Percentiles rank a stretch among this genome's conserved stretches.
Evolutionary conservation across 2,888 invertebrate species (phyloP).

Genomic region (Drosophila anceps): DNA sequence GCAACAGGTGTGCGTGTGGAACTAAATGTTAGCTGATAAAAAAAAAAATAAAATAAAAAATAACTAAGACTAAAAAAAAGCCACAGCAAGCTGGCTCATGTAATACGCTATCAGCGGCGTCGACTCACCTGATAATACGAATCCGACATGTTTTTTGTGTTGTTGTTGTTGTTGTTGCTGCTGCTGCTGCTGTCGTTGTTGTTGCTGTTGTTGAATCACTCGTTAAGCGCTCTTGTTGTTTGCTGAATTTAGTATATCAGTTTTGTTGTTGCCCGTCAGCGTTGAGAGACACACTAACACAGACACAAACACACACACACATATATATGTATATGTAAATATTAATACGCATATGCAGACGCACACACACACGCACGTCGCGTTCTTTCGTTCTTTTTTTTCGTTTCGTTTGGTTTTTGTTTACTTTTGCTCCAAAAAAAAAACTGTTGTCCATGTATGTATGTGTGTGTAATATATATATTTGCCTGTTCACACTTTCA

Average conservation of each 20-base stretch:
- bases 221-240: slow-evolving; percentile 26
- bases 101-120: slow-evolving; percentile 51
- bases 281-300: slow-evolving; percentile 40
- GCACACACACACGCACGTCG: slow-evolving; percentile 52
- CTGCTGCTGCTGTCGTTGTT: slow-evolving; percentile 15
- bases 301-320: slow-evolving; percentile 29
- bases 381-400: slow-evolving; percentile 50
- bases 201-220: slow-evolving; percentile 48
- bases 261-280: slow-evolving; percentile 59
- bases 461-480: slow-evolving; percentile 30
- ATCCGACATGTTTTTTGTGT: slow-evolving; percentile 85
- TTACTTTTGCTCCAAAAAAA: slow-evolving; percentile 63
- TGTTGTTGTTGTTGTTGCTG: slow-evolving; percentile 36
- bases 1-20: slow-evolving; percentile 52
- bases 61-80: slow-evolving; percentile 14
- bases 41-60: neutral
- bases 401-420: slow-evolving; percentile 58
- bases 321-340: slow-evolving; percentile 36
- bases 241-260: slow-evolving; percentile 42
- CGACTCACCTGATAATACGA: slow-evolving; percentile 85
- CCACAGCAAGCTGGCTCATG: slow-evolving; percentile 46
- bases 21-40: slow-evolving; percentile 37
- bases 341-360: slow-evolving; percentile 33
- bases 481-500: slow-evolving; percentile 65
- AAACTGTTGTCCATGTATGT: slow-evolving; percentile 21